These are phyloP conservation scores for Emmelina monodactyla DNA, from an alignment of 2,888 invertebrate species.

Conservation along the genomic window DNA sequence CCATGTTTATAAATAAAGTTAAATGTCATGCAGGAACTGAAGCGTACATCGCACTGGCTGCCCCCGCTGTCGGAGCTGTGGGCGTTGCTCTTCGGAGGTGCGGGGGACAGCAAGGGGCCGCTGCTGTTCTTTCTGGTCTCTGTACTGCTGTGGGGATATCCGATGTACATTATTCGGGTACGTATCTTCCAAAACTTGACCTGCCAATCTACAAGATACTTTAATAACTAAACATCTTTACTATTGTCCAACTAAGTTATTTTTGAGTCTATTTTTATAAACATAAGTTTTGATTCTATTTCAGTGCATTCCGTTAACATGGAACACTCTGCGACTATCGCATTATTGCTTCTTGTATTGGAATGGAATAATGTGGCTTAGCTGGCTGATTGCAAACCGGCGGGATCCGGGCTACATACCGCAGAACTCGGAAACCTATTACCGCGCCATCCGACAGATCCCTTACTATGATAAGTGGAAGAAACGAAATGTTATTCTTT, in stretches of 20 bases:
- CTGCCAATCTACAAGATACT: no score
- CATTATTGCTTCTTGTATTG: conserved; percentile 91
- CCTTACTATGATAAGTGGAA: conserved; percentile 94
- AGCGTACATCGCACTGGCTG: conserved; percentile 84
- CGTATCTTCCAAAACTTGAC: no score
- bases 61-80: conserved; percentile 88
- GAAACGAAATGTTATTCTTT: conserved; percentile 81
- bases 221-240: no score
- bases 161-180: conserved; percentile 89
- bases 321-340: conserved; percentile 85
- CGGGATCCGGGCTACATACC: conserved; percentile 91
- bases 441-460: conserved; percentile 89
- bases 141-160: conserved; percentile 90
- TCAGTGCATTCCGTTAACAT: conserved; percentile 87
- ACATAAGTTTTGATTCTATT: conserved; percentile 12
- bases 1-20: no score
- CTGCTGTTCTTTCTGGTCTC: conserved; percentile 85
- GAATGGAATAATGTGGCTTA: conserved; percentile 93
- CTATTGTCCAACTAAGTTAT: no score
- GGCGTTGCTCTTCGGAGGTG: conserved; percentile 89
- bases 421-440: conserved; percentile 88
- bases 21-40: no score
- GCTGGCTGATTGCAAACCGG: conserved; percentile 88
- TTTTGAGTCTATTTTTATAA: no score
- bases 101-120: conserved; percentile 90